A percentile compares a stretch with the other conserved stretches of the same genome.
Conservation (phyloP, 2,888 invertebrate species). For the Polymixis flavicincta region DNA sequence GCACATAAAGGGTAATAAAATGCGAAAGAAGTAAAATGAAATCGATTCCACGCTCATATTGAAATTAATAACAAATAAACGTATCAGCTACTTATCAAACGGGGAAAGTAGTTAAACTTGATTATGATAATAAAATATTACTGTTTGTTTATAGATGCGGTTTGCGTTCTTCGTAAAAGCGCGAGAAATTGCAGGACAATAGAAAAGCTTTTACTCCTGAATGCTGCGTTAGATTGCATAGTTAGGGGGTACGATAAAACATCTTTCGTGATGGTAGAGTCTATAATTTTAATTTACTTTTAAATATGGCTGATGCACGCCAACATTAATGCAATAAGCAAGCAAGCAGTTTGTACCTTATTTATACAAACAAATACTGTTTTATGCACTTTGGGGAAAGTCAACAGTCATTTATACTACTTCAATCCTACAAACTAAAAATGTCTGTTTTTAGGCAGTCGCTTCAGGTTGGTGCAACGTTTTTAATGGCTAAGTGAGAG, state of each 20-base stretch:
- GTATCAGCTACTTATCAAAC: neutral
- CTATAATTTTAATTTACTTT: no score
- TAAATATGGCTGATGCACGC: neutral
- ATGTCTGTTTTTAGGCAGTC: no score
- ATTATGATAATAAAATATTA: conserved; percentile 19
- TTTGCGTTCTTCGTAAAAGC: neutral
- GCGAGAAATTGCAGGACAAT: neutral
- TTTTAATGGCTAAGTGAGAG: no score
- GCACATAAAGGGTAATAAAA: neutral
- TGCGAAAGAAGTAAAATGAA: conserved; percentile 9
- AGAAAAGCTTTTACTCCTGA: neutral
- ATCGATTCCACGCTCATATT: conserved; percentile 42
- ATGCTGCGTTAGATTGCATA: neutral
- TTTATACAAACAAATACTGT: no score
- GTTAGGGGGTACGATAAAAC: no score
- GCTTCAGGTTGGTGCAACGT: neutral
- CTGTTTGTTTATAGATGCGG: neutral
- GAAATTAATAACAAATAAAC: conserved; percentile 31
- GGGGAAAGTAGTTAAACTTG: neutral
- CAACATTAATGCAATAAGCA: no score
- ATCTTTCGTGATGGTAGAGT: no score
- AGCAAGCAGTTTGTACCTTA: no score
- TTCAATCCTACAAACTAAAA: no score
- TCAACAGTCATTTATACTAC: no score
- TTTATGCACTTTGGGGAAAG: no score